Evolutionary conservation across 2,113 vertebrate species (phyloP), one percentile per base, ranked within the genome.

Genomic region (Neotragus pygmaeus): DNA sequence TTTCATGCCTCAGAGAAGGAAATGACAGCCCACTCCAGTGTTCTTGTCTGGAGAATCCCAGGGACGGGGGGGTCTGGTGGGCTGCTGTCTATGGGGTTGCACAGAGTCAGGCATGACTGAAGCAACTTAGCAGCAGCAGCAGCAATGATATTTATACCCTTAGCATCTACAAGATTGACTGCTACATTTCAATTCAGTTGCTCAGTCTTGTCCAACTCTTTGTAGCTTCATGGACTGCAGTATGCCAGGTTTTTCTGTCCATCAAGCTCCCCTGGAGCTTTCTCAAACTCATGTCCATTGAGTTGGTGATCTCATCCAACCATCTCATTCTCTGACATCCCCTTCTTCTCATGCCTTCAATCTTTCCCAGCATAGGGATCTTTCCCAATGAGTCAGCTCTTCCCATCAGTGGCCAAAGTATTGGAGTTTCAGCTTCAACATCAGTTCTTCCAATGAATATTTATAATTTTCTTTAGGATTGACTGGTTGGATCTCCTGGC

Each of bases 11-110:
- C 4, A 0, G 30, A 64, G 33, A 66, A 66, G 64, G 33, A 36
- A 36, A 66, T 66, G 17, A 33, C 33, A 66, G 8, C 17, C 64
- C 17, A 66, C 33, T 36, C 17, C 33, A 66, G 17, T 66, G 17
- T 21, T 66, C 64, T 66, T 36, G 64, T 5, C 64, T 66, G 33
- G 64, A 66, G 33, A 36, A 66, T 36, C 8, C 64, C 64, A 36
- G 8, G 17, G 64, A 36, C 0, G 1, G 33, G 16, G 17, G 17
- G 36, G 2, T 33, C 33, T 66, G 64, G 8, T 36, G 64, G 62
- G 7, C 33, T 66, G 16, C 62, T 0, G 0, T 64, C 33, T n/a
- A 10, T n/a, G 62, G 33, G 62, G 62, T 10, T 8, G 57, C 57
- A 58, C 57, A 58, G 57, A 64, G 60, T 33, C 6, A 0, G 15